Conservation (phyloP, 2,888 invertebrate genomes). For the Junonia oenone region DNA sequence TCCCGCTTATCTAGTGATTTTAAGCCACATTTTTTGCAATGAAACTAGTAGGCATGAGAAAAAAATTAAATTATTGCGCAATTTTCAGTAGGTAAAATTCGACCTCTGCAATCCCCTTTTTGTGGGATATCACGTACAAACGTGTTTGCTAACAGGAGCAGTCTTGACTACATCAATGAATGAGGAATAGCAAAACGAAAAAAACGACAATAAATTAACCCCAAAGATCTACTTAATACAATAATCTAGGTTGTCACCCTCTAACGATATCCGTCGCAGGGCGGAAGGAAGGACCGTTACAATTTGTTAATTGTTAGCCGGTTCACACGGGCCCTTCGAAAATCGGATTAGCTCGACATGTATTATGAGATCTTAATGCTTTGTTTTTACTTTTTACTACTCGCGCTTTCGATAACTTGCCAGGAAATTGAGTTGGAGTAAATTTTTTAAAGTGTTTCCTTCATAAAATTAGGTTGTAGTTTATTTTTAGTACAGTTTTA, state of each 20-base stretch:
- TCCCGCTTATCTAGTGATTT: too few relatives aligned
- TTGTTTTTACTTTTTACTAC: conserved; percentile 24
- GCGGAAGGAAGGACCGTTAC: conserved; percentile 44
- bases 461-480: background rate
- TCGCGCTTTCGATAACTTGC: conserved; percentile 19
- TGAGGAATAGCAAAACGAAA: too few relatives aligned
- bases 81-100: too few relatives aligned
- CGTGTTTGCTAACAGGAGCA: too few relatives aligned
- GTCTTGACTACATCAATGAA: too few relatives aligned
- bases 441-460: background rate
- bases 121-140: too few relatives aligned
- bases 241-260: conserved; percentile 13
- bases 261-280: conserved; percentile 16
- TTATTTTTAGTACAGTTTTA: background rate
- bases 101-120: too few relatives aligned
- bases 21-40: too few relatives aligned
- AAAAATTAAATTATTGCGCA: too few relatives aligned
- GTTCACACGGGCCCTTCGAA: conserved; percentile 41
- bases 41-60: too few relatives aligned
- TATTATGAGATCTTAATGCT: conserved; percentile 21
- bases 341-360: conserved; percentile 26
- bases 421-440: background rate
- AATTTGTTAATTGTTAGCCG: conserved; percentile 31
- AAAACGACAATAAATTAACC: background rate
- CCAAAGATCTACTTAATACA: background rate